Conservation (phyloP, 1,140 invertebrate genomes). For the Euura lappo region DNA sequence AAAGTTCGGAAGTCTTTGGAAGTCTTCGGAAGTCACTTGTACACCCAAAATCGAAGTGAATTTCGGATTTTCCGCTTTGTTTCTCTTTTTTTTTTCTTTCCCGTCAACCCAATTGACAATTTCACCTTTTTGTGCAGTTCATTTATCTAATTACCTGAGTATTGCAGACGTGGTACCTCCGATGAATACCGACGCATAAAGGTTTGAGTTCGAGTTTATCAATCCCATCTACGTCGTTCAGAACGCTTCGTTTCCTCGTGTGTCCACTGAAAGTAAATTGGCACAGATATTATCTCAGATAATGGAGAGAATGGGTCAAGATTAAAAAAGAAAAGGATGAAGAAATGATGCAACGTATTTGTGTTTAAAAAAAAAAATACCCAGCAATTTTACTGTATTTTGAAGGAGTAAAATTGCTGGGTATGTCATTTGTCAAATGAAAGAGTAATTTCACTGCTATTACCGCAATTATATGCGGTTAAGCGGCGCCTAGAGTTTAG, state of each 20-base stretch:
- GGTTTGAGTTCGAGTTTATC: slow-evolving; percentile 41
- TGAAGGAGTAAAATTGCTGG: no score
- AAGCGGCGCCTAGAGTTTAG: no score
- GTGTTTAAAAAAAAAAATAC: not conserved
- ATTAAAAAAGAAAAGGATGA: not conserved
- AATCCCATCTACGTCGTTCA: slow-evolving; percentile 27
- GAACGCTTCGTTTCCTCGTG: slow-evolving; percentile 48
- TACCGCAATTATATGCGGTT: no score
- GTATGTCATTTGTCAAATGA: no score
- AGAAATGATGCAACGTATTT: not conserved
- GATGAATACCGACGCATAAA: slow-evolving; percentile 70
- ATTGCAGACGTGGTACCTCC: slow-evolving; percentile 76
- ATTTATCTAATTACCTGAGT: slow-evolving; percentile 63
- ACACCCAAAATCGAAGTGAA: no score
- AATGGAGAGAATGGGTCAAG: not conserved
- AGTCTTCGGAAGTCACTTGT: no score
- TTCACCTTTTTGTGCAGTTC: no score
- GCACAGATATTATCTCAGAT: not conserved
- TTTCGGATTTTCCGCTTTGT: no score
- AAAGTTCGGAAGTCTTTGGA: no score
- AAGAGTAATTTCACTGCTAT: no score
- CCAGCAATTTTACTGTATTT: not conserved
- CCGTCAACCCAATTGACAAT: no score
- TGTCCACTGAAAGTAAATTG: slow-evolving; percentile 39
- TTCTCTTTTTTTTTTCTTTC: no score